Conservation (phyloP, 2,113 vertebrate species). For the Egretta garzetta region DNA sequence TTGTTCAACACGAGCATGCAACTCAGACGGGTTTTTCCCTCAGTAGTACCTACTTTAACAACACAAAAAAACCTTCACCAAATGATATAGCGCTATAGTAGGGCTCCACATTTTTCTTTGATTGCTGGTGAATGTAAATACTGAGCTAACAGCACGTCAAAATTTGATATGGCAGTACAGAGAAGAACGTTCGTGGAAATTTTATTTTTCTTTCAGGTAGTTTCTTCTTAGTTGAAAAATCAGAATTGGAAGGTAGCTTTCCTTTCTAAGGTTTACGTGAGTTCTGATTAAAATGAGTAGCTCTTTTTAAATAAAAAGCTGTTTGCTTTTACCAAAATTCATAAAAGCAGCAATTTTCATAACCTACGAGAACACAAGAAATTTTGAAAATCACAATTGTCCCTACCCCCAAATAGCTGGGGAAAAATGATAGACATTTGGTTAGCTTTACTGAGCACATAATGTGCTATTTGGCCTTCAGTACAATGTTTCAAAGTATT, state of each 20-base stretch:
- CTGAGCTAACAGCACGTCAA: neutral
- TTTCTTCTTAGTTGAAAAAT: neutral
- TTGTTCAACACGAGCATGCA: neutral
- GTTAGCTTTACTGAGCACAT: slow-evolving; percentile 36
- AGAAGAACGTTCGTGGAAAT: neutral
- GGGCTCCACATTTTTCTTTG: neutral
- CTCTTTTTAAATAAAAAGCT: neutral
- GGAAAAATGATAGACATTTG: slow-evolving; percentile 32
- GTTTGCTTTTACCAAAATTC: slow-evolving; percentile 23
- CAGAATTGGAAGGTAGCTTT: neutral
- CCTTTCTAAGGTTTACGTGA: neutral
- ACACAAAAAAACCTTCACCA: neutral
- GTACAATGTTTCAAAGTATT: slow-evolving; percentile 10
- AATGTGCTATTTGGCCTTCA: slow-evolving; percentile 33
- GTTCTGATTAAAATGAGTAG: slow-evolving; percentile 1
- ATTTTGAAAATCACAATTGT: slow-evolving; percentile 26
- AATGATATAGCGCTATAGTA: neutral
- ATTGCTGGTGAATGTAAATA: neutral
- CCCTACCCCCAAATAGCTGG: neutral
- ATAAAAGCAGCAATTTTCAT: slow-evolving; percentile 7
- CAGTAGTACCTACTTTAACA: neutral
- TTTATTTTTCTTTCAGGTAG: neutral
- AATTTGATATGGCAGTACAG: neutral
- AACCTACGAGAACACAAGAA: neutral
- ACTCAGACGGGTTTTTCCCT: neutral